A percentile compares a stretch with the other conserved stretches of the same genome.
These are phyloP conservation scores for Actenoides lindsayi DNA, from an alignment of 2,113 vertebrate genomes.

Conservation along the genomic window DNA sequence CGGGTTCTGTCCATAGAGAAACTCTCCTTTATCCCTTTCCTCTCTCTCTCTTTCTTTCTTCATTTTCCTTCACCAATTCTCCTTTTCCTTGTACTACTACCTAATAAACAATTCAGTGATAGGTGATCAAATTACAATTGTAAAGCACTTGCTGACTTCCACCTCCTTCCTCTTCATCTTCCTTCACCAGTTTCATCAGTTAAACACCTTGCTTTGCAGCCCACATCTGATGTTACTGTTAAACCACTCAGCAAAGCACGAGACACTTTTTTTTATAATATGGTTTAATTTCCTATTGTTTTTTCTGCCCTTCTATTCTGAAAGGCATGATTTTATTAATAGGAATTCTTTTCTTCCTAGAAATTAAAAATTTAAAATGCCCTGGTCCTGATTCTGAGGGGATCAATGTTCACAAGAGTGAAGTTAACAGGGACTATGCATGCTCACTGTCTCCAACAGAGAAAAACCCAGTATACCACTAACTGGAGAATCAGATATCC, in stretches of 20 bases:
- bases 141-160: background rate
- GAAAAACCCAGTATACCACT: background rate
- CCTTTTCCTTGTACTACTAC: background rate
- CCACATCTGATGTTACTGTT: background rate
- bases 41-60: background rate
- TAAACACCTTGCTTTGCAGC: background rate
- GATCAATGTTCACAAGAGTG: background rate
- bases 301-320: background rate
- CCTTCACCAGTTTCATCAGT: background rate
- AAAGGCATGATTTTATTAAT: background rate
- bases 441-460: background rate
- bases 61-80: background rate
- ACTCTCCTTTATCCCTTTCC: background rate
- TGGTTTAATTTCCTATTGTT: background rate
- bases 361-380: background rate
- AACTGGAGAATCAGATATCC: background rate
- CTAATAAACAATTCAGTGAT: background rate
- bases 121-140: background rate
- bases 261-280: background rate
- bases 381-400: background rate
- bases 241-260: background rate
- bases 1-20: background rate
- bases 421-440: background rate
- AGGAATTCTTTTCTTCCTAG: background rate
- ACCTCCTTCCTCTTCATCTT: background rate